These are phyloP conservation scores for Bimastos eiseni DNA, from an alignment of 2,888 invertebrate species.

Conservation along the genomic window DNA sequence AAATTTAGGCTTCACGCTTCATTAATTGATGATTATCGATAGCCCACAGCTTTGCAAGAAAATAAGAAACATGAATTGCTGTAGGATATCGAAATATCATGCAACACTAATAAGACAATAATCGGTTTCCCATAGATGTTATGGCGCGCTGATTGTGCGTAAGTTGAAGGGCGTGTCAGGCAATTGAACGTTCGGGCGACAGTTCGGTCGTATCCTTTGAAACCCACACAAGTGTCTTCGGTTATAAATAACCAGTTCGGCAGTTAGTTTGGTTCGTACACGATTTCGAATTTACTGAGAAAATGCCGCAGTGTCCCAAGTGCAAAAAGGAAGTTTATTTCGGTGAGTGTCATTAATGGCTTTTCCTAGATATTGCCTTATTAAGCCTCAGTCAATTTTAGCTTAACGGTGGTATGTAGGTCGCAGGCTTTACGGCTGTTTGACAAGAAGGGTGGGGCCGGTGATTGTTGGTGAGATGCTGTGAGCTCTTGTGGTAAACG, in stretches of 20 bases:
- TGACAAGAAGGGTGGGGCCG: not conserved
- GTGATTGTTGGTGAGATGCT: not conserved
- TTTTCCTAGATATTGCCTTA: not conserved
- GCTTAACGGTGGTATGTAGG: not conserved
- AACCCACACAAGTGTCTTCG: not conserved
- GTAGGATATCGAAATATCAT: not conserved
- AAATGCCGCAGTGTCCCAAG: slow-evolving; percentile 57
- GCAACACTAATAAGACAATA: not conserved
- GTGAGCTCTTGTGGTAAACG: not conserved
- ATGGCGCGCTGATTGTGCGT: slow-evolving; percentile 5
- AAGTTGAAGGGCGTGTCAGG: not conserved
- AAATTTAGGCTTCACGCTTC: not conserved
- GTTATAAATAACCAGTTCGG: not conserved
- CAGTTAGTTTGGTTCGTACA: not conserved
- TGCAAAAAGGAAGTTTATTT: slow-evolving; percentile 57
- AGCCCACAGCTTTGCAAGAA: too few relatives aligned
- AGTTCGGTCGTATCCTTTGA: not conserved
- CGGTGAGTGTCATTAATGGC: slow-evolving; percentile 47
- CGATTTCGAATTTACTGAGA: not conserved
- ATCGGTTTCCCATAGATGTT: not conserved
- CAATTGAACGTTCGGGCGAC: not conserved
- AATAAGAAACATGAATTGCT: not conserved
- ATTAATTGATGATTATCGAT: not conserved
- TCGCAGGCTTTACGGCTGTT: not conserved
- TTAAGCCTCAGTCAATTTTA: not conserved